Conservation (phyloP, 2,113 vertebrate genomes). For the Lipotes vexillifer region DNA sequence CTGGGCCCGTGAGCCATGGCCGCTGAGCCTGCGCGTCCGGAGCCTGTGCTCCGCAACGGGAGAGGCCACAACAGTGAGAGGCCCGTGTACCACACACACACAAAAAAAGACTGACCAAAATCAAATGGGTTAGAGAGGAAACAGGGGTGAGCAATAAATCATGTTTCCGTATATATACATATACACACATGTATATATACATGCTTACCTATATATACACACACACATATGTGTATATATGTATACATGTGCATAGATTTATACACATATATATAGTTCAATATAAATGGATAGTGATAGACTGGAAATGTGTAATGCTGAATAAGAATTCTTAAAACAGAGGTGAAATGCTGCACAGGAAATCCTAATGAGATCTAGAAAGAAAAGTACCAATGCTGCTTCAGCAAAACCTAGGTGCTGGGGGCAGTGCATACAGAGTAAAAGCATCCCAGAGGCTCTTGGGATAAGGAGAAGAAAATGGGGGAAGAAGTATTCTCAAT, state of each 20-base stretch:
- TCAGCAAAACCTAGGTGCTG: conserved; percentile 9
- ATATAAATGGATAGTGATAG: neutral
- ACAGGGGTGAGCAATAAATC: neutral
- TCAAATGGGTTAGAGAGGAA: neutral
- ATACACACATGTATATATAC: neutral
- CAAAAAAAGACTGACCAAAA: neutral
- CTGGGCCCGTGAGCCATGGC: no score
- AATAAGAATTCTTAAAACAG: conserved; percentile 40
- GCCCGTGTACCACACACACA: no score
- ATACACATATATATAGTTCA: neutral
- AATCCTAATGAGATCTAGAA: conserved; percentile 25
- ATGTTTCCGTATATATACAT: neutral
- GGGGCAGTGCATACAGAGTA: neutral
- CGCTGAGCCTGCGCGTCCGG: no score
- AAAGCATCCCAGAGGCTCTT: neutral
- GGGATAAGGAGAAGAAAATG: neutral
- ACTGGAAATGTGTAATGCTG: conserved; percentile 11
- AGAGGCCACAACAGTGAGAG: no score
- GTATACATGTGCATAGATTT: neutral
- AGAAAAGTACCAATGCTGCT: conserved; percentile 9
- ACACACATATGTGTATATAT: neutral
- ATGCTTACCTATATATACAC: neutral
- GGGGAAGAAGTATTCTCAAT: neutral
- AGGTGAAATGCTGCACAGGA: neutral
- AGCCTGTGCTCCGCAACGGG: no score